Evolutionary conservation across 2,113 vertebrate genomes (phyloP).

Genomic region (Donacobius atricapilla): DNA sequence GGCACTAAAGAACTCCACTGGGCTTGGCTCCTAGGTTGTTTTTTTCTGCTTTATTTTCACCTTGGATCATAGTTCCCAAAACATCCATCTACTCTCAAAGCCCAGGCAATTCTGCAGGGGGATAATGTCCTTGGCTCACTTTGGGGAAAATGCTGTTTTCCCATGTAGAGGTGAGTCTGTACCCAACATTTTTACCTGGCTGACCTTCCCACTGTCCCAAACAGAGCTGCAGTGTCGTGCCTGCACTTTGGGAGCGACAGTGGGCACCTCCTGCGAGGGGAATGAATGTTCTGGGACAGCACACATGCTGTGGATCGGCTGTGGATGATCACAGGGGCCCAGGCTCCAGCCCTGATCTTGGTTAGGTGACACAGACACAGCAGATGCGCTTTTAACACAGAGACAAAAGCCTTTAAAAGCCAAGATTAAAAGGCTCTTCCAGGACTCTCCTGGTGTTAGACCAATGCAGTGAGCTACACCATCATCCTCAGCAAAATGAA

Average conservation of each 20-base stretch:
- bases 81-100: neutral
- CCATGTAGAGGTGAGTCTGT: neutral
- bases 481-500: neutral
- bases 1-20: neutral
- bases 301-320: neutral
- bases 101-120: neutral
- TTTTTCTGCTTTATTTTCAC: neutral
- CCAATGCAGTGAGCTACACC: fast-evolving
- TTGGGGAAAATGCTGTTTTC: neutral
- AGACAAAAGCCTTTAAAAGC: neutral
- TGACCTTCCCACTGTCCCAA: neutral
- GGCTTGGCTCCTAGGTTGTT: neutral
- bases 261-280: fast-evolving
- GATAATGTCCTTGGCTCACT: neutral
- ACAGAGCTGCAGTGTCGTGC: neutral
- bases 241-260: fast-evolving
- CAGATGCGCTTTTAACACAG: neutral
- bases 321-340: neutral
- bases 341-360: neutral
- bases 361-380: neutral
- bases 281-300: neutral
- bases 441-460: neutral
- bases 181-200: fast-evolving
- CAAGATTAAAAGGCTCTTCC: neutral
- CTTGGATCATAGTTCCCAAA: neutral